Conservation (phyloP, 2,797 vertebrate species). For the Rhabdophis nuchalis region DNA sequence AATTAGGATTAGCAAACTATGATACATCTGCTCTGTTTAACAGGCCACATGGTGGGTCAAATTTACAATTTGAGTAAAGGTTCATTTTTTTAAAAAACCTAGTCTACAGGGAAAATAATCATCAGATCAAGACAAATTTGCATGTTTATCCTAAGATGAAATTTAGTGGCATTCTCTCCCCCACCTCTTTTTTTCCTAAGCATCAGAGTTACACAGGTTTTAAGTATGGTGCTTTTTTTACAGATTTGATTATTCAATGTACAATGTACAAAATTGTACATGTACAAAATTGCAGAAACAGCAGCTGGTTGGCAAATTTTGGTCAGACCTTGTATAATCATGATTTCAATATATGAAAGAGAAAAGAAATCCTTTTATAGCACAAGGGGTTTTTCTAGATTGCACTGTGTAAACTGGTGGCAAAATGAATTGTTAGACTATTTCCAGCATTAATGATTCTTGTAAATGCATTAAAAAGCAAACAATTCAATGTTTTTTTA, state of each 20-base stretch:
- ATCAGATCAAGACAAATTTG: neutral
- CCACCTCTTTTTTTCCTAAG: neutral
- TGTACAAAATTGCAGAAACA: neutral
- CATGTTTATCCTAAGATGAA: neutral
- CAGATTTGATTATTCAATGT: neutral
- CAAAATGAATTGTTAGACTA: neutral
- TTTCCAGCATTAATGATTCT: neutral
- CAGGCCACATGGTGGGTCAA: neutral
- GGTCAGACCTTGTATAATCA: neutral
- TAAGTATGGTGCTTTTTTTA: neutral
- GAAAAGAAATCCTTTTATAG: neutral
- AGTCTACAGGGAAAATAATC: neutral
- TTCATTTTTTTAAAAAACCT: neutral
- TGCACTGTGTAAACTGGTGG: neutral
- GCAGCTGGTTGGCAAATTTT: neutral
- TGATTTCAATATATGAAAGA: neutral
- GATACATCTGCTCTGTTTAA: neutral
- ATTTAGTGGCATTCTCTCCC: neutral
- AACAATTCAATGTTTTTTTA: neutral
- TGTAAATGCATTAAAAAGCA: neutral
- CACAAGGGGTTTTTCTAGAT: neutral
- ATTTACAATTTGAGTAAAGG: neutral
- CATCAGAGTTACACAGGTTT: neutral
- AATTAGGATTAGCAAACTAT: neutral
- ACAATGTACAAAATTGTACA: neutral